Conservation (phyloP, 2,888 invertebrate genomes). For the Drosophila mimetica region DNA sequence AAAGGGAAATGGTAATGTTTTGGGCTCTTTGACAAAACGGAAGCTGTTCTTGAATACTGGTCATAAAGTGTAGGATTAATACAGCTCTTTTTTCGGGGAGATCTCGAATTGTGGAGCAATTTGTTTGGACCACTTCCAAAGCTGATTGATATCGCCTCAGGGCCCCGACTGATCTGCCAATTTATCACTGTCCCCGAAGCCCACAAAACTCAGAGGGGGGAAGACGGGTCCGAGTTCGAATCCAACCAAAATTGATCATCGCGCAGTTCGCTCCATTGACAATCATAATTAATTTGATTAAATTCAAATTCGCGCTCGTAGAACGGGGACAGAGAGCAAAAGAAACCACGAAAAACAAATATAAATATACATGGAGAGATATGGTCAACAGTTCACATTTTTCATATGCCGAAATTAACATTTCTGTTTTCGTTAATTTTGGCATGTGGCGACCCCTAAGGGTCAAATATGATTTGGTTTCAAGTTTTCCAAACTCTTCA, state of each 20-base stretch:
- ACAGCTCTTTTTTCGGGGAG: slow-evolving; percentile 37
- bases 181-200: slow-evolving; percentile 68
- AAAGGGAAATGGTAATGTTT: slow-evolving; percentile 63
- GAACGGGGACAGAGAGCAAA: slow-evolving; percentile 49
- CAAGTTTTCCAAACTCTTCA: slow-evolving; percentile 67
- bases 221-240: slow-evolving; percentile 1
- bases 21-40: slow-evolving; percentile 52
- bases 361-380: slow-evolving; percentile 29
- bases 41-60: slow-evolving; percentile 66
- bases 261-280: slow-evolving; percentile 59
- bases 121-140: slow-evolving; percentile 49
- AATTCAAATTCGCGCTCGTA: slow-evolving; percentile 71
- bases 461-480: slow-evolving; percentile 78
- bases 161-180: slow-evolving; percentile 60
- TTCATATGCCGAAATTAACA: slow-evolving; percentile 66
- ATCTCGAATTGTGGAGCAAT: slow-evolving; percentile 60
- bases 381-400: slow-evolving; percentile 50
- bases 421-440: slow-evolving; percentile 59
- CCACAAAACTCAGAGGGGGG: not conserved
- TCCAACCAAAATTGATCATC: slow-evolving; percentile 38
- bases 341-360: slow-evolving; percentile 33
- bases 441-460: slow-evolving; percentile 74
- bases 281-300: slow-evolving; percentile 78
- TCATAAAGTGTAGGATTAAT: slow-evolving; percentile 69
- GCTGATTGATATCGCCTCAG: slow-evolving; percentile 37